Evolutionary conservation across 1,140 invertebrate genomes (phyloP).

Genomic region (Macrocentrus cingulum): DNA sequence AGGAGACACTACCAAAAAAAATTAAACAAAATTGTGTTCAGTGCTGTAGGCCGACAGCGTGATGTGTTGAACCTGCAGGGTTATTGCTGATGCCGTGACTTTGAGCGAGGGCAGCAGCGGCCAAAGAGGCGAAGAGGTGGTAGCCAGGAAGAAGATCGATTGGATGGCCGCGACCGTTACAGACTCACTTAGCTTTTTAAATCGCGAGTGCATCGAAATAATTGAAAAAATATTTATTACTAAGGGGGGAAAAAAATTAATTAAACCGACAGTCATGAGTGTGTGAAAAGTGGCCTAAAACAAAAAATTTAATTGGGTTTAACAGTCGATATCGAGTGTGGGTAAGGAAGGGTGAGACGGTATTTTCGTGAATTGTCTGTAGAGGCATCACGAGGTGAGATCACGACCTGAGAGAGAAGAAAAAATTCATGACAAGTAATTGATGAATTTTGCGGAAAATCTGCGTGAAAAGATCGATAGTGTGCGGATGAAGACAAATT

Average conservation of each 20-base stretch:
- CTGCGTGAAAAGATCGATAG: no score
- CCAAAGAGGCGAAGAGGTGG: conserved; percentile 17
- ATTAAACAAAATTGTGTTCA: no score
- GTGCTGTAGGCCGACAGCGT: no score
- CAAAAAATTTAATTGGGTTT: background rate
- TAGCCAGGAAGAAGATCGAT: conserved; percentile 27
- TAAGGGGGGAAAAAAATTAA: no score
- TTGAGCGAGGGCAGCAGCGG: background rate
- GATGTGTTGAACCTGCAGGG: no score
- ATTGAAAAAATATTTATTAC: background rate
- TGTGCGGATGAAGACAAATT: no score
- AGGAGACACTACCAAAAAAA: no score
- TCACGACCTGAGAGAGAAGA: conserved; percentile 1
- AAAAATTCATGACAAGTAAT: no score
- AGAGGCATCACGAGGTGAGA: background rate
- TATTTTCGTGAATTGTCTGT: background rate
- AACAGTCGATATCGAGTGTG: conserved; percentile 13
- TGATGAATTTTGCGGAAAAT: no score
- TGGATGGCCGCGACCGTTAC: conserved; percentile 23
- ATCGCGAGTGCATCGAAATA: background rate
- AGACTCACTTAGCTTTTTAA: background rate
- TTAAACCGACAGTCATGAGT: no score
- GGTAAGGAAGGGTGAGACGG: conserved; percentile 16
- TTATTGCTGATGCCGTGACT: no score
- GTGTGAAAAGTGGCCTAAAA: no score